Conservation (phyloP, 2,113 vertebrate genomes). For the Miniopterus natalensis region DNA sequence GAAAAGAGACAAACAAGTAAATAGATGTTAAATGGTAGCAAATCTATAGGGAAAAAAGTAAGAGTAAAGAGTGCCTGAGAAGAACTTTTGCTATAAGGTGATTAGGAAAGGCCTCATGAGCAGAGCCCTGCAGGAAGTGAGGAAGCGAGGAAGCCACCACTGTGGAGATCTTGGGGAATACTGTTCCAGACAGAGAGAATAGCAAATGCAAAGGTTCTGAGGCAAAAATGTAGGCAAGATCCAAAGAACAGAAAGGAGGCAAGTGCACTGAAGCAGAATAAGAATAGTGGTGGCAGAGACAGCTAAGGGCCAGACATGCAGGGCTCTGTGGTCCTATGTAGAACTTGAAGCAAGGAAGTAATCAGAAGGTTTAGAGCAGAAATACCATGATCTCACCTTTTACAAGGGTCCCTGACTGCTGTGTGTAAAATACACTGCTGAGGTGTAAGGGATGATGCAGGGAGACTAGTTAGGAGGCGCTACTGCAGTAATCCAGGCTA, state of each 20-base stretch:
- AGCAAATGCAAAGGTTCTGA: constrained; percentile 5
- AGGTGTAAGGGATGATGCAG: neutral
- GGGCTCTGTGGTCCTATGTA: neutral
- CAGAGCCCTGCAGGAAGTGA: neutral
- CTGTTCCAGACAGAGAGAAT: neutral
- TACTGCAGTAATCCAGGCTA: neutral
- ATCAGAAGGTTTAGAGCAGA: constrained; percentile 10
- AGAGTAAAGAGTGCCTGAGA: neutral
- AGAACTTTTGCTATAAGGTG: neutral
- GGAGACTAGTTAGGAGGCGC: neutral
- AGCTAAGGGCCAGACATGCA: neutral
- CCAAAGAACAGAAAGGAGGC: neutral
- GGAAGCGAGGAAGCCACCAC: neutral
- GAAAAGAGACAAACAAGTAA: neutral
- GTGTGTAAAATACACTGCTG: neutral
- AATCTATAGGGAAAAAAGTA: neutral
- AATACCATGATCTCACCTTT: neutral
- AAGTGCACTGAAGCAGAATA: neutral
- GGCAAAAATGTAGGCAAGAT: neutral
- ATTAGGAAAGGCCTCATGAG: neutral
- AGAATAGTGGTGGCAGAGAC: neutral
- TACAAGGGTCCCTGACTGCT: neutral
- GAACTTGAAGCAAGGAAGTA: neutral
- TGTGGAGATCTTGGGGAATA: neutral
- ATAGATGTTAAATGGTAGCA: neutral